These are phyloP conservation scores for Machaerirhynchus nigripectus DNA, from an alignment of 2,113 vertebrate genomes.

Conservation along the genomic window DNA sequence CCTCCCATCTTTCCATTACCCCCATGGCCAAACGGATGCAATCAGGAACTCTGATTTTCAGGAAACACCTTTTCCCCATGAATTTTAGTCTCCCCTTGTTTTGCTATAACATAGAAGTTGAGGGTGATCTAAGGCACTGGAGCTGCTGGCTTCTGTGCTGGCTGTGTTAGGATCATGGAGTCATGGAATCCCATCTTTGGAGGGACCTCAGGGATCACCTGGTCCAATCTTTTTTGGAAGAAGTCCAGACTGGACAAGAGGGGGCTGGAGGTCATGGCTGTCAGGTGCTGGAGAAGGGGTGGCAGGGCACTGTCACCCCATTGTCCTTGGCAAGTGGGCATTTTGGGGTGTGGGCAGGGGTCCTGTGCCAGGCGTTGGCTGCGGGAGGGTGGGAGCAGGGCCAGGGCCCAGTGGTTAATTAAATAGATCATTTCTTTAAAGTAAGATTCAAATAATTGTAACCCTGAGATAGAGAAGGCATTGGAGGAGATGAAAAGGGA, in stretches of 20 bases:
- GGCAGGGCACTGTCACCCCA: neutral
- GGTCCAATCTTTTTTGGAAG: neutral
- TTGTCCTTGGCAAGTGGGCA: neutral
- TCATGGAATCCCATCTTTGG: neutral
- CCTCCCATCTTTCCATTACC: rapidly evolving
- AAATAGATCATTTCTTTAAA: neutral
- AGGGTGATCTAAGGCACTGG: neutral
- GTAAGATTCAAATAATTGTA: slow-evolving; percentile 50
- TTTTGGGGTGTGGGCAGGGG: neutral
- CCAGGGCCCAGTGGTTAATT: neutral
- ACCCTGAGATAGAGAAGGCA: slow-evolving; percentile 32
- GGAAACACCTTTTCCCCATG: rapidly evolving
- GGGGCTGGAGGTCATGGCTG: neutral
- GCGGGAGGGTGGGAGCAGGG: neutral
- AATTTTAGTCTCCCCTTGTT: neutral
- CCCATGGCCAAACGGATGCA: neutral
- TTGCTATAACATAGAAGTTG: neutral
- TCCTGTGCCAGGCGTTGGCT: neutral
- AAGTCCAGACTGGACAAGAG: neutral
- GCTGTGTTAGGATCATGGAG: neutral
- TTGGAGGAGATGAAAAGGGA: slow-evolving; percentile 60
- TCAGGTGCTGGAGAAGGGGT: neutral
- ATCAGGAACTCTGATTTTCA: neutral
- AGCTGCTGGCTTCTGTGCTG: neutral
- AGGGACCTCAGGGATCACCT: neutral